These are phyloP conservation scores for Chalcis sispes DNA, from an alignment of 2,888 invertebrate species.

Conservation along the genomic window DNA sequence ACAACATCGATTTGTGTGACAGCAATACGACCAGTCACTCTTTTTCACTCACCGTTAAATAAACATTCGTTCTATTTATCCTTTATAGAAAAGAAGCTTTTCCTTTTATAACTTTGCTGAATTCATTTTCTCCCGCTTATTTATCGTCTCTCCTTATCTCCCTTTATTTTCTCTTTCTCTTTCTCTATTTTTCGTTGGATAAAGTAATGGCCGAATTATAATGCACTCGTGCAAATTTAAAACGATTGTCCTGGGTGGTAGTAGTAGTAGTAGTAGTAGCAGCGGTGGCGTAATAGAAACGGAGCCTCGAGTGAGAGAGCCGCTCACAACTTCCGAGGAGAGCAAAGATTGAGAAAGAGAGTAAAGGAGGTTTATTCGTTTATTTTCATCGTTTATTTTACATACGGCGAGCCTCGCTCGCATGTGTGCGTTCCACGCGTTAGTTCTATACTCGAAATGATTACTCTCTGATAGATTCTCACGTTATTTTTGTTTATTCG, in stretches of 20 bases:
- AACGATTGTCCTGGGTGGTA: slow-evolving; percentile 36
- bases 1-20: background rate
- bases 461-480: too few species aligned
- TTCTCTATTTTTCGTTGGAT: too few species aligned
- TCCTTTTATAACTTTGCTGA: slow-evolving; percentile 5
- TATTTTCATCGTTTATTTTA: slow-evolving; percentile 2
- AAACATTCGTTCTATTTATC: slow-evolving; percentile 29
- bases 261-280: slow-evolving; percentile 25
- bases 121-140: too few species aligned
- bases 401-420: too few species aligned
- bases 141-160: background rate
- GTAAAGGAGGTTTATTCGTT: slow-evolving; percentile 16
- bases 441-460: too few species aligned
- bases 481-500: too few species aligned
- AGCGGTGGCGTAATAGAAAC: slow-evolving; percentile 39
- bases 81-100: slow-evolving; percentile 3
- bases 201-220: slow-evolving; percentile 52
- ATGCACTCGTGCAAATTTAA: slow-evolving; percentile 50
- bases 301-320: slow-evolving; percentile 27
- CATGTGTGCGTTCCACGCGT: too few species aligned
- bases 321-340: slow-evolving; percentile 10
- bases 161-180: slow-evolving; percentile 40
- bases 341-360: slow-evolving; percentile 3
- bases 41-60: slow-evolving; percentile 14
- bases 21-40: background rate